A percentile compares a stretch with the other conserved stretches of the same genome.
Conservation (phyloP, 2,888 invertebrate species). For the Aricia artaxerxes region DNA sequence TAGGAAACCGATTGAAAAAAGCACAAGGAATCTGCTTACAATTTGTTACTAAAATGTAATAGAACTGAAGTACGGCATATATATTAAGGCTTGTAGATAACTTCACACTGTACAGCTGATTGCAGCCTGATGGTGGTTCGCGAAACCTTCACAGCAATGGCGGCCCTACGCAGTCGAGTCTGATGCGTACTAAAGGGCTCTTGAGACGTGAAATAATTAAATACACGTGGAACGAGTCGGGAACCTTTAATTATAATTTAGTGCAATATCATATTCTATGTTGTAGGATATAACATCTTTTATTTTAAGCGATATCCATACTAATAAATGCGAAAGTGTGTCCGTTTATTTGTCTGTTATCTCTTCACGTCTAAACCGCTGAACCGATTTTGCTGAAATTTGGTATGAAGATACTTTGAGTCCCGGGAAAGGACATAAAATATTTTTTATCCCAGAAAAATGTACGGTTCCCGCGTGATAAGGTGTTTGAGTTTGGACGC, state of each 20-base stretch:
- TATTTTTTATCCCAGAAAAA: too few relatives aligned
- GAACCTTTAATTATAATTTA: neutral
- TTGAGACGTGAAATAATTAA: constrained; percentile 8
- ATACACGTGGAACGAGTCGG: neutral
- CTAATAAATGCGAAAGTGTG: too few relatives aligned
- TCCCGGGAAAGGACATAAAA: too few relatives aligned
- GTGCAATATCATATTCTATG: neutral
- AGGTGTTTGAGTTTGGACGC: too few relatives aligned
- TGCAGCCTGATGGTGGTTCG: neutral
- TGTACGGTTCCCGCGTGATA: too few relatives aligned
- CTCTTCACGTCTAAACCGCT: too few relatives aligned
- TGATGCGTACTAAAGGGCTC: neutral
- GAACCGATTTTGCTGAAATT: too few relatives aligned
- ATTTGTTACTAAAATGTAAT: too few relatives aligned
- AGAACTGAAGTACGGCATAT: neutral
- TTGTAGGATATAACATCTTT: neutral
- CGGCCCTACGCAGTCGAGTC: neutral
- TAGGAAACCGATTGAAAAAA: too few relatives aligned
- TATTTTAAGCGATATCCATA: neutral
- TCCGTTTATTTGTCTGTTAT: too few relatives aligned
- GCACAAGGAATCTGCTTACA: too few relatives aligned
- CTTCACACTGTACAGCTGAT: neutral
- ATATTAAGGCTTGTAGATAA: neutral
- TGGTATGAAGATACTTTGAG: too few relatives aligned
- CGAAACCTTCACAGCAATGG: neutral